Conservation (phyloP, 2,888 invertebrate genomes). For the Pandemis cinnamomeana region DNA sequence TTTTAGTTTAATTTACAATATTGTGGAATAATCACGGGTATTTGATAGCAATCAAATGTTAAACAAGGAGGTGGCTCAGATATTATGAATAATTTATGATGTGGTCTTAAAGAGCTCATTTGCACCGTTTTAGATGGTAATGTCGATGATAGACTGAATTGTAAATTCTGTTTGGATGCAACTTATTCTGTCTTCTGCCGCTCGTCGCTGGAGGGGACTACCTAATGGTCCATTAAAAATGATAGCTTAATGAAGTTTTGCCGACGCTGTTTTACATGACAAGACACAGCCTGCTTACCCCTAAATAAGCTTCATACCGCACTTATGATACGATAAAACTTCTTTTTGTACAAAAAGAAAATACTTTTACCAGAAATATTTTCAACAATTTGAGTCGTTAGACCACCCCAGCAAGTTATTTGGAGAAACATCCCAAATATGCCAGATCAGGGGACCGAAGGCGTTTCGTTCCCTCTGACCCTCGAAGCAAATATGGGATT, state of each 20-base stretch:
- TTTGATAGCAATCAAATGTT: slow-evolving; percentile 45
- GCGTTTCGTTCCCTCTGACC: slow-evolving; percentile 54
- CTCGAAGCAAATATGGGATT: slow-evolving; percentile 66
- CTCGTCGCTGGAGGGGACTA: slow-evolving; percentile 46
- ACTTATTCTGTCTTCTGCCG: slow-evolving; percentile 48
- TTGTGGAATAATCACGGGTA: slow-evolving; percentile 40
- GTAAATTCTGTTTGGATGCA: slow-evolving; percentile 60
- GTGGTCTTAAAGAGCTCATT: slow-evolving; percentile 47
- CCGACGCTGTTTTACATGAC: slow-evolving; percentile 65
- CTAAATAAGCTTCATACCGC: slow-evolving; percentile 1
- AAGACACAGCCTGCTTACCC: slow-evolving; percentile 59
- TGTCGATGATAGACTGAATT: slow-evolving; percentile 60
- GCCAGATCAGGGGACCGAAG: slow-evolving; percentile 54
- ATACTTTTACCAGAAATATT: slow-evolving; percentile 44
- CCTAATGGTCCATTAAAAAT: slow-evolving; percentile 49
- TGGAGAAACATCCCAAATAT: slow-evolving; percentile 70
- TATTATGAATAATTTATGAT: slow-evolving; percentile 52
- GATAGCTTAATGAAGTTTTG: slow-evolving; percentile 51
- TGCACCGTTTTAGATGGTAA: slow-evolving; percentile 63
- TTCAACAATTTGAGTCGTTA: slow-evolving; percentile 56
- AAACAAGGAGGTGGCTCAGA: slow-evolving; percentile 43
- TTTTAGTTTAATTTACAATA: slow-evolving; percentile 50
- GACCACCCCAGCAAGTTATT: slow-evolving; percentile 77
- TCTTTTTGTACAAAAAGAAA: slow-evolving; percentile 26
- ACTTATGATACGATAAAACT: background rate